A percentile compares a stretch with the other conserved stretches of the same genome.
Conservation (phyloP, 1,140 invertebrate species). For the Caenorhabditis brenneri region DNA sequence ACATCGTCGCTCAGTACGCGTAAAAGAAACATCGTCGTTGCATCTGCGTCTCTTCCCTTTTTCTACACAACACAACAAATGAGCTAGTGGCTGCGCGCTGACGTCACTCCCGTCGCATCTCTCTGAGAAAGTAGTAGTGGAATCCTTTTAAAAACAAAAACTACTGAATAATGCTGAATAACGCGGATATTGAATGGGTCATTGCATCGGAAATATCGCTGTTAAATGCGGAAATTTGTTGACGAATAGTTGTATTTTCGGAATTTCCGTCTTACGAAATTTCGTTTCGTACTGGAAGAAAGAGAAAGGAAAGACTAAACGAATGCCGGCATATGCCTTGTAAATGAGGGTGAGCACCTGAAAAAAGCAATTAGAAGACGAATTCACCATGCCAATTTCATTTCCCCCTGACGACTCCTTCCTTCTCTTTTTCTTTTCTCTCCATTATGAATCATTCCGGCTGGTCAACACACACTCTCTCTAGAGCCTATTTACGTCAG, state of each 20-base stretch:
- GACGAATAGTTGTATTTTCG: not conserved
- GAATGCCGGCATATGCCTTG: no score
- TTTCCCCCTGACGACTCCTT: no score
- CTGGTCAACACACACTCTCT: not conserved
- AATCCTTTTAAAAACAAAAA: not conserved
- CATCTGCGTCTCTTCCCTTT: not conserved
- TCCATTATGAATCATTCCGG: not conserved
- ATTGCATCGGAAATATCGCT: not conserved
- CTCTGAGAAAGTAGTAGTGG: not conserved
- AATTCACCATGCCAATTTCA: no score
- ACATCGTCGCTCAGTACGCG: conserved; percentile 7
- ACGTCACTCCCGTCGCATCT: not conserved
- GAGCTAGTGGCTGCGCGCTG: conserved; percentile 13
- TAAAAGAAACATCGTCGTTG: not conserved
- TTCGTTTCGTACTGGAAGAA: no score
- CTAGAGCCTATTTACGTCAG: not conserved
- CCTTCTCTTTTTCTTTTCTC: not conserved
- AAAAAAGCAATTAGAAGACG: not conserved
- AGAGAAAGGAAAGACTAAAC: not conserved
- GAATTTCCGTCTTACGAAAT: not conserved
- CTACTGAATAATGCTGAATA: not conserved
- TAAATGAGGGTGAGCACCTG: not conserved
- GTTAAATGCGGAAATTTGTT: not conserved
- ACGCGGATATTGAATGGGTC: not conserved
- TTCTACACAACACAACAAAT: not conserved